These are phyloP conservation scores for Prunella strophiata DNA, from an alignment of 2,797 vertebrate genomes.

Conservation along the genomic window DNA sequence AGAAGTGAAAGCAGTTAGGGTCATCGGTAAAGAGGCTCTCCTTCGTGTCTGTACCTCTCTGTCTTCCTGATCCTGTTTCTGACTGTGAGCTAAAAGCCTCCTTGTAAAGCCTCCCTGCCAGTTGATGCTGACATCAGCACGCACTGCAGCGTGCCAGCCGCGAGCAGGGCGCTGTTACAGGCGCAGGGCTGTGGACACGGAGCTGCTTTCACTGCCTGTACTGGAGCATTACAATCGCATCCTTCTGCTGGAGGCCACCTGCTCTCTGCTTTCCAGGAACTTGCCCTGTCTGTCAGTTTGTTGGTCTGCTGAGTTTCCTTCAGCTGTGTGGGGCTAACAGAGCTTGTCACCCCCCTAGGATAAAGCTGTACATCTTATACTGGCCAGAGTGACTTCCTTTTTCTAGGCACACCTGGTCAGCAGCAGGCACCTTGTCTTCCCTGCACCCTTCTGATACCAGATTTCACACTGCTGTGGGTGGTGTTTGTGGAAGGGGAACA, in stretches of 20 bases:
- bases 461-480: background rate
- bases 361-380: background rate
- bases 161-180: background rate
- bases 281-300: background rate
- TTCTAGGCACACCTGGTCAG: background rate
- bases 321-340: background rate
- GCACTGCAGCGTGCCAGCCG: background rate
- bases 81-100: background rate
- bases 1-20: background rate
- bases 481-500: background rate
- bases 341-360: background rate
- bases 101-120: background rate
- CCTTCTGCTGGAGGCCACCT: background rate
- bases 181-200: background rate
- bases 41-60: background rate
- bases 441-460: rapidly evolving
- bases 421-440: background rate
- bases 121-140: background rate
- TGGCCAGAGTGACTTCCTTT: background rate
- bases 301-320: background rate
- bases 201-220: background rate
- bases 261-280: background rate
- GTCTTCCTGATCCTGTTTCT: background rate
- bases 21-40: background rate
- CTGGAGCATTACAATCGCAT: background rate